A percentile compares a stretch with the other conserved stretches of the same genome.
phyloP scores from a whole-genome alignment of 2,113 vertebrate species.

The Syngnathus floridae region DNA sequence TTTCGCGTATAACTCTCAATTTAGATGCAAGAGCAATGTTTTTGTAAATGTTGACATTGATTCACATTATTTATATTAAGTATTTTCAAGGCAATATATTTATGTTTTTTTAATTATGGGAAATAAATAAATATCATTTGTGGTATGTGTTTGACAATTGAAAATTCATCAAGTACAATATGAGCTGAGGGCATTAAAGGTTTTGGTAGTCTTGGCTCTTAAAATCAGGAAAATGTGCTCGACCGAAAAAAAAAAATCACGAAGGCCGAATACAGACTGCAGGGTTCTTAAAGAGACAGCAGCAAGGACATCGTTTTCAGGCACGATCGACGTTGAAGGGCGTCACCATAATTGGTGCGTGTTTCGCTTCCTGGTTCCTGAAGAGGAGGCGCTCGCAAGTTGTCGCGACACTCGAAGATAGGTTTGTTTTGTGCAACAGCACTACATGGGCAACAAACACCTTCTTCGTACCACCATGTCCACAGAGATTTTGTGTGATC shows the following conservation, averaged over 20 bases:
- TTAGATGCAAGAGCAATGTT: too few relatives aligned
- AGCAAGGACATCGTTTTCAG: not conserved
- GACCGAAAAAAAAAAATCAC: not conserved
- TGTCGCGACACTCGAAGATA: not conserved
- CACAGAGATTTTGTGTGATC: not conserved
- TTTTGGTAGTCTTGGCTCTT: not conserved
- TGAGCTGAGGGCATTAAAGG: too few relatives aligned
- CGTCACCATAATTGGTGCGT: not conserved
- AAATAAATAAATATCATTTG: too few relatives aligned
- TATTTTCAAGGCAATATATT: too few relatives aligned
- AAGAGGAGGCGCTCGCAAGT: not conserved
- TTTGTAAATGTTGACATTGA: too few relatives aligned
- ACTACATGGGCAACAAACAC: not conserved
- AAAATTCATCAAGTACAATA: too few relatives aligned
- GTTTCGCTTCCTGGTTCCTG: slow-evolving; percentile 47
- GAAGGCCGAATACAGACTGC: not conserved
- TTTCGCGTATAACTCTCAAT: too few relatives aligned
- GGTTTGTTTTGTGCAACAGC: not conserved
- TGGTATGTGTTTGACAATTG: too few relatives aligned
- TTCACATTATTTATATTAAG: too few relatives aligned
- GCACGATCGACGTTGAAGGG: not conserved
- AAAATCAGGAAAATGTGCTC: not conserved
- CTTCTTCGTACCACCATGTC: not conserved
- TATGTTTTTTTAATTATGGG: too few relatives aligned
- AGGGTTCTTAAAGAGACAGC: not conserved